A percentile compares a stretch with the other conserved stretches of the same genome.
Evolutionary conservation across 2,113 vertebrate species (phyloP).

Genomic region (Osmerus eperlanus): DNA sequence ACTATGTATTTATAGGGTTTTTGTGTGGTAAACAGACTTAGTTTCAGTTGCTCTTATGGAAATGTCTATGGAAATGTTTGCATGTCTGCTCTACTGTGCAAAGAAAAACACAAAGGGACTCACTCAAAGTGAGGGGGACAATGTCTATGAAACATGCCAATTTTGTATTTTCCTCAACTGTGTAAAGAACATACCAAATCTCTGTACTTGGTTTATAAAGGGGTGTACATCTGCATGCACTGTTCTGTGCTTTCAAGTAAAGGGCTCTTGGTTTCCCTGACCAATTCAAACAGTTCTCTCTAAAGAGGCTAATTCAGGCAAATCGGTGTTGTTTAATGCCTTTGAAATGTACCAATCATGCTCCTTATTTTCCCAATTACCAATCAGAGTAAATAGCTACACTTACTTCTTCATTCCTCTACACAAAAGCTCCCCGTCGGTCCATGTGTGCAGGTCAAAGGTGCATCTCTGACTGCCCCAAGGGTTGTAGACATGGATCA

Average conservation of each 20-base stretch:
- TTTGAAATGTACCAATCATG: conserved; percentile 63
- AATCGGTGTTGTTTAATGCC: conserved; percentile 53
- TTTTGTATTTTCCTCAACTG: conserved; percentile 20
- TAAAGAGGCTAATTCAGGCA: conserved; percentile 52
- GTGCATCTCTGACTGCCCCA: conserved; percentile 32
- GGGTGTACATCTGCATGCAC: conserved; percentile 12
- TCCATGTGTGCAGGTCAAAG: conserved; percentile 50
- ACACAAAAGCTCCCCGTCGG: conserved; percentile 26
- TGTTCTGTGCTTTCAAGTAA: conserved; percentile 50
- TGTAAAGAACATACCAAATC: conserved; percentile 1
- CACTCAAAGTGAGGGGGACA: conserved; percentile 26
- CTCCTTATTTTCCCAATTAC: conserved; percentile 57
- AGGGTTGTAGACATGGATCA: conserved; percentile 3
- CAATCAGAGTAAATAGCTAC: conserved; percentile 69
- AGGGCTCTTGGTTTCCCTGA: conserved; percentile 14
- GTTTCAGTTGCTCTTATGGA: conserved; percentile 71
- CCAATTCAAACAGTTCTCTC: conserved; percentile 29
- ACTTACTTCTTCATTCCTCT: conserved; percentile 42
- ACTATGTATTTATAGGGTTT: conserved; percentile 39
- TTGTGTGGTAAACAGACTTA: conserved; percentile 41
- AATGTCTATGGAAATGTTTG: conserved; percentile 69
- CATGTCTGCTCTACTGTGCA: conserved; percentile 48
- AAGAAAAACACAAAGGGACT: conserved; percentile 37
- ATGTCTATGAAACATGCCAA: conserved; percentile 34
- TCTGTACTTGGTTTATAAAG: conserved; percentile 22